A percentile compares a stretch with the other conserved stretches of the same genome.
Evolutionary conservation across 92 coral and sea anemone species (phyloP).

Genomic region (Porites lobata): DNA sequence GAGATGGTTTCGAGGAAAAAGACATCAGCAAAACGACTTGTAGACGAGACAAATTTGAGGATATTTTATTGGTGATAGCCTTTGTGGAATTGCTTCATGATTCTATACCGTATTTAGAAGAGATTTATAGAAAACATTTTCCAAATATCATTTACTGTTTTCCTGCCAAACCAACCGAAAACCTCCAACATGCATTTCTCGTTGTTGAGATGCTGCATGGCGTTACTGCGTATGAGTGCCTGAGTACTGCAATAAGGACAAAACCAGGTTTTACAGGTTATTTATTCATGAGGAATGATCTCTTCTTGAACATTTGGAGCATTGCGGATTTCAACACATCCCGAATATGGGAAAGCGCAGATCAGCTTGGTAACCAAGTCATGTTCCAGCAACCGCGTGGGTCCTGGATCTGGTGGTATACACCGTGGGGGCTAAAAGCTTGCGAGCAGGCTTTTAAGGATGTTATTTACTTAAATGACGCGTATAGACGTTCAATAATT

Average conservation of each 20-base stretch:
- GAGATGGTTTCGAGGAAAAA: neutral
- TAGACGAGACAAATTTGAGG: constrained; percentile 27
- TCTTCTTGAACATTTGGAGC: constrained; percentile 70
- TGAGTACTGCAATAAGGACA: constrained; percentile 69
- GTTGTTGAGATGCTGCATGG: constrained; percentile 69
- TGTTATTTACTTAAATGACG: constrained; percentile 69
- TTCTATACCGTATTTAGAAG: constrained; percentile 67
- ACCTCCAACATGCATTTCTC: constrained; percentile 29
- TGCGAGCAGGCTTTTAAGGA: constrained; percentile 83
- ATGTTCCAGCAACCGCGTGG: constrained; percentile 81
- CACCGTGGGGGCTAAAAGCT: constrained; percentile 81
- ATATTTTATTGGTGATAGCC: constrained; percentile 69
- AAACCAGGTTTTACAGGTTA: constrained; percentile 77
- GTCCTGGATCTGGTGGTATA: constrained; percentile 85
- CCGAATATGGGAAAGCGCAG: constrained; percentile 80
- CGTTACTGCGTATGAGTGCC: constrained; percentile 86
- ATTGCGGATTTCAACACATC: constrained; percentile 68
- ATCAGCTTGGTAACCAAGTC: constrained; percentile 66
- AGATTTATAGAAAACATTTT: constrained; percentile 69
- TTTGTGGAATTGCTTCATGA: constrained; percentile 65
- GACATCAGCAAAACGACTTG: constrained; percentile 15
- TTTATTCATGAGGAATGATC: constrained; percentile 71
- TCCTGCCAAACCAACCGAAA: constrained; percentile 36
- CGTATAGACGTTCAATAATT: constrained; percentile 42
- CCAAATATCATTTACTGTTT: constrained; percentile 81